Percentiles rank a stretch among this genome's conserved stretches.
Evolutionary conservation across 2,797 vertebrate species (phyloP).

Genomic region (Pseudochirops corinnae): DNA sequence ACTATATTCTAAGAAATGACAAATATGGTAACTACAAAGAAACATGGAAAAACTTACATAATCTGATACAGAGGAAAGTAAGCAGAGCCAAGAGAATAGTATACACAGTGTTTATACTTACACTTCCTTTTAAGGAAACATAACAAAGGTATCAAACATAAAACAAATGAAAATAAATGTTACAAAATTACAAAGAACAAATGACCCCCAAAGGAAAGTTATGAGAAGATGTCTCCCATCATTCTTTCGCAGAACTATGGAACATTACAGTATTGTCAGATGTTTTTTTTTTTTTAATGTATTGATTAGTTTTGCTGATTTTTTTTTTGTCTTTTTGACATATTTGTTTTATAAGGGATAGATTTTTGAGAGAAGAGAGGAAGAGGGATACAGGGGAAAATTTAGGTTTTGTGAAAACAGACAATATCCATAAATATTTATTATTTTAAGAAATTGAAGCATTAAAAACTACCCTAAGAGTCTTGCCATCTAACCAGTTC

Average conservation of each 20-base stretch:
- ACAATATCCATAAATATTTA: neutral
- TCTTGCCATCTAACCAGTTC: neutral
- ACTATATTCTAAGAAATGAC: neutral
- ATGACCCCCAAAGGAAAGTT: neutral
- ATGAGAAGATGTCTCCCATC: neutral
- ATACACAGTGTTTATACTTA: neutral
- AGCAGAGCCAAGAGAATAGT: neutral
- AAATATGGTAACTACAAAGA: neutral
- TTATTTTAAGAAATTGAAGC: neutral
- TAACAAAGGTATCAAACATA: neutral
- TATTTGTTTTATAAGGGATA: neutral
- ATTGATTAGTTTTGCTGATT: neutral
- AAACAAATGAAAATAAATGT: neutral
- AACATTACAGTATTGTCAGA: neutral
- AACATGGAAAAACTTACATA: neutral
- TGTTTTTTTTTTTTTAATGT: neutral
- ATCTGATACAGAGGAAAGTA: neutral
- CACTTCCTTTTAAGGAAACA: neutral
- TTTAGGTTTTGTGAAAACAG: neutral
- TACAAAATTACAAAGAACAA: neutral
- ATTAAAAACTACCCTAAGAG: neutral
- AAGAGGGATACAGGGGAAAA: neutral
- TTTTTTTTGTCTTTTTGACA: neutral
- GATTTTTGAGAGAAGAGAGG: neutral
- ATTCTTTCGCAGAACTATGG: neutral